phyloP scores from a whole-genome alignment of 2,113 vertebrate genomes.

The Acanthochromis polyacanthus region DNA sequence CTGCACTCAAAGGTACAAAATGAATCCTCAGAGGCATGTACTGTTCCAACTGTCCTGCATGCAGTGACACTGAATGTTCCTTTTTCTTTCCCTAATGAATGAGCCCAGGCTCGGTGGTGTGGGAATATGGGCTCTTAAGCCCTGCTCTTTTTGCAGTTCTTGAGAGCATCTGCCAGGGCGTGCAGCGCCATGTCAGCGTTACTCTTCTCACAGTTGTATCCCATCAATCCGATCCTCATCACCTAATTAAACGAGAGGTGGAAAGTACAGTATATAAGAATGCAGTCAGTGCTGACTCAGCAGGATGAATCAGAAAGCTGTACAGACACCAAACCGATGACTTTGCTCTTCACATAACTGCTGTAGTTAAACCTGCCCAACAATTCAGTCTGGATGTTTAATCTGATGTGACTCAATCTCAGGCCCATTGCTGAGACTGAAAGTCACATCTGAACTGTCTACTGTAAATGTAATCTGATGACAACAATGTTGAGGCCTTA shows the following conservation, averaged over 20 bases:
- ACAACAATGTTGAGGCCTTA: background rate
- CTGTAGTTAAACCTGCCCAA: background rate
- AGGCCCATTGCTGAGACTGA: background rate
- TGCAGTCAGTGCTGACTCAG: constrained; percentile 34
- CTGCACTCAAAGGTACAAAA: constrained; percentile 17
- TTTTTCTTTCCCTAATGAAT: background rate
- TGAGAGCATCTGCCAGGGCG: constrained; percentile 89
- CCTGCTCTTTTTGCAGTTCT: constrained; percentile 86
- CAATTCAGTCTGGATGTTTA: background rate
- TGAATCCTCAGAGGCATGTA: background rate
- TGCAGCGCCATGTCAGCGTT: constrained; percentile 87
- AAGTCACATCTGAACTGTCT: background rate
- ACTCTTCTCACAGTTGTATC: constrained; percentile 89
- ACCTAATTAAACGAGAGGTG: constrained; percentile 84
- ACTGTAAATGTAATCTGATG: background rate
- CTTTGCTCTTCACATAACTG: background rate
- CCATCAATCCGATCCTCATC: constrained; percentile 95
- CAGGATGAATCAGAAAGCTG: constrained; percentile 32
- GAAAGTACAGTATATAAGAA: constrained; percentile 22
- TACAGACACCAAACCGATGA: constrained; percentile 9
- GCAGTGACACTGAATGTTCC: background rate
- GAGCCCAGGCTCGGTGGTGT: background rate
- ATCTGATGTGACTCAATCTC: background rate
- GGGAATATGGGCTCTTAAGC: constrained; percentile 73
- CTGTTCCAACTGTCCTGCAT: constrained; percentile 9